Percentiles rank a stretch among this genome's conserved stretches.
These are phyloP conservation scores for Meloe dianella DNA, from an alignment of 2,888 invertebrate species.

Conservation along the genomic window DNA sequence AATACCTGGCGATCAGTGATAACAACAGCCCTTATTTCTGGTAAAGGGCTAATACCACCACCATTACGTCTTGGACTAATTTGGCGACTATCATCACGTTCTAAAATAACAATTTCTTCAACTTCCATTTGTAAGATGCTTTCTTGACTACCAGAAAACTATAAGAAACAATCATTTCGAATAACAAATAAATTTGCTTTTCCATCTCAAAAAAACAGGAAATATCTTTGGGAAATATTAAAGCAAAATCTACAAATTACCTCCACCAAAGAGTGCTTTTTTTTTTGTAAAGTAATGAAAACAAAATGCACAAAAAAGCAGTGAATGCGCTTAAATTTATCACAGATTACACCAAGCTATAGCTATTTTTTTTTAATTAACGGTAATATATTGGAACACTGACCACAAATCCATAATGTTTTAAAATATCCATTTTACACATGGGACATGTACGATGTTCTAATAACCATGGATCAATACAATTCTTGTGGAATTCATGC, in stretches of 20 bases:
- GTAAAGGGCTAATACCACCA: slow-evolving; percentile 57
- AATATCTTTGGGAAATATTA: background rate
- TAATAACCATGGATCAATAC: slow-evolving; percentile 95
- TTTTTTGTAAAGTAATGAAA: slow-evolving; percentile 35
- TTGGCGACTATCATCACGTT: slow-evolving; percentile 48
- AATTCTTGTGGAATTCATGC: slow-evolving; percentile 94
- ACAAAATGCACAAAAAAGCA: slow-evolving; percentile 33
- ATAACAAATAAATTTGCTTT: background rate
- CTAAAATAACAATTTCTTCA: slow-evolving; percentile 60
- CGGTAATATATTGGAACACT: slow-evolving; percentile 60
- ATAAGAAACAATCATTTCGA: slow-evolving; percentile 36
- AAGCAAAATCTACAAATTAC: slow-evolving; percentile 47
- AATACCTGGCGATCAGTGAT: slow-evolving; percentile 50
- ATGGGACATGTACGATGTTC: slow-evolving; percentile 96
- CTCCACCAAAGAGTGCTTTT: slow-evolving; percentile 50
- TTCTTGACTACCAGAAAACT: slow-evolving; percentile 86
- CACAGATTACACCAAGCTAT: slow-evolving; percentile 41
- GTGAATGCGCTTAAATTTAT: slow-evolving; percentile 39
- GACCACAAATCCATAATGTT: slow-evolving; percentile 86
- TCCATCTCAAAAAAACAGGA: background rate
- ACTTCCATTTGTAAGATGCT: slow-evolving; percentile 80
- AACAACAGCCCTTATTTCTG: slow-evolving; percentile 56
- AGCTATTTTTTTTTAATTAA: slow-evolving; percentile 17
- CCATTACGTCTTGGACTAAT: slow-evolving; percentile 47
- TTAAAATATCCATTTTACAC: slow-evolving; percentile 96